Base-by-base conservation (phyloP, 2,113 vertebrate genomes). In the Strix aluco region DNA sequence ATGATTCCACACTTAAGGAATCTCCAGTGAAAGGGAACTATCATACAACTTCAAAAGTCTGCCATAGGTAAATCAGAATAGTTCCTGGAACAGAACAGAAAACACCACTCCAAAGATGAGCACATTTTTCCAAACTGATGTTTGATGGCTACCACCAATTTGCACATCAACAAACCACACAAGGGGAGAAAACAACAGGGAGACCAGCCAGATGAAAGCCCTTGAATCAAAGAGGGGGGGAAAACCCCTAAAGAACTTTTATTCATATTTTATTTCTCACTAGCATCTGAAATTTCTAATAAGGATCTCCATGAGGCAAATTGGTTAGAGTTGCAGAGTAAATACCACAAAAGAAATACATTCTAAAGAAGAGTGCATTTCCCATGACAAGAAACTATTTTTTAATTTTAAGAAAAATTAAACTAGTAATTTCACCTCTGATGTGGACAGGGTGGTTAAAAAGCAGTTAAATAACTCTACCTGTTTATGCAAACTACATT, bases 151-250 rank as follows among this genome's bases (percentile, higher is more conserved):
- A 42, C 98, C 96, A 73, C 96, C 98, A 95, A 97, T 96, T 96
- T 97, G 96, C 55, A 98, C 97, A 9, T 98, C 97, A 83, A 98
- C 90, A 97, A 98, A 98, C 97, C 98, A 98, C 30, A 98, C 94
- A 40, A 97, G 49, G 36, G 98, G 98, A 10, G 98, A 98, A 88
- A 99, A 91, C 87, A 98, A 97, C 72, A 99, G 16, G 13, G 98
- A 99, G 81, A 98, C 92, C 88, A 98, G 95, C 97, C 98, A 98
- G 97, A 98, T 95, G 55, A 99, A 99, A 17, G 97, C 98, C 36
- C 98, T 98, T 85, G 75, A 91, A 96, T 81, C 38, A 30, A 77
- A 66, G 30, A 10, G 4, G 19, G 7, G 20, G 62, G 5, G 2
- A 4, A 23, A 61, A 51, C 9, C 0, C 3, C 36, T 29, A 26